Evolutionary conservation across 64 coral and sea anemone species (phyloP).

Genomic region (Cladopsammia gracilis): DNA sequence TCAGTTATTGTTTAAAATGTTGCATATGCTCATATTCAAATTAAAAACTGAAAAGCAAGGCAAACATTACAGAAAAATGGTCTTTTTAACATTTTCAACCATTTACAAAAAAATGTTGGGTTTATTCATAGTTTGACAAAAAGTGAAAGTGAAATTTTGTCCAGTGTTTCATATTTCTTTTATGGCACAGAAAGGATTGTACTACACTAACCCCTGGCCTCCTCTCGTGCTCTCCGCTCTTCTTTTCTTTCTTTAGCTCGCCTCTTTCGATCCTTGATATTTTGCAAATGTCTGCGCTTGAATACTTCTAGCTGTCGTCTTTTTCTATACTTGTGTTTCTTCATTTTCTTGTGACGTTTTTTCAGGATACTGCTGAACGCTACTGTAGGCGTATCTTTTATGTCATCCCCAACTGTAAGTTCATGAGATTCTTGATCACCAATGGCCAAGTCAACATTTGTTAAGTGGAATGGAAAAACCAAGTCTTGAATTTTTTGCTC

Average conservation of each 20-base stretch:
- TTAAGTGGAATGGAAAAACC: background rate
- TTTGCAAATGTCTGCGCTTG: constrained; percentile 83
- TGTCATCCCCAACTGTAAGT: constrained; percentile 6
- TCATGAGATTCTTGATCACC: constrained; percentile 14
- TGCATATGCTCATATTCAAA: too few relatives aligned
- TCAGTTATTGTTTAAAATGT: too few relatives aligned
- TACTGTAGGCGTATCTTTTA: background rate
- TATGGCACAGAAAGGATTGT: background rate
- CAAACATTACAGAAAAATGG: too few relatives aligned
- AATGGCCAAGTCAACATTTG: background rate
- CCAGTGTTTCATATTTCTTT: too few relatives aligned
- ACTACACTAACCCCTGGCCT: background rate
- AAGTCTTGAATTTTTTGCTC: background rate
- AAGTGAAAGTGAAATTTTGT: too few relatives aligned
- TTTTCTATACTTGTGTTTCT: constrained; percentile 92
- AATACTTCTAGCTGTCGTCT: constrained; percentile 81
- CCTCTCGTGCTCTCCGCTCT: background rate
- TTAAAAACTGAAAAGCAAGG: too few relatives aligned
- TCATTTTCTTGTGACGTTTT: constrained; percentile 91
- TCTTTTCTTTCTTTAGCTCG: constrained; percentile 66
- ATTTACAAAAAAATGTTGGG: too few relatives aligned
- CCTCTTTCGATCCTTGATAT: constrained; percentile 79
- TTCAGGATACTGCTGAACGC: constrained; percentile 79
- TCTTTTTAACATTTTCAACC: too few relatives aligned
- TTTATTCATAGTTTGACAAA: too few relatives aligned